A percentile compares a stretch with the other conserved stretches of the same genome.
These are phyloP conservation scores for Blera fallax DNA, from an alignment of 2,888 invertebrate species.

Conservation along the genomic window DNA sequence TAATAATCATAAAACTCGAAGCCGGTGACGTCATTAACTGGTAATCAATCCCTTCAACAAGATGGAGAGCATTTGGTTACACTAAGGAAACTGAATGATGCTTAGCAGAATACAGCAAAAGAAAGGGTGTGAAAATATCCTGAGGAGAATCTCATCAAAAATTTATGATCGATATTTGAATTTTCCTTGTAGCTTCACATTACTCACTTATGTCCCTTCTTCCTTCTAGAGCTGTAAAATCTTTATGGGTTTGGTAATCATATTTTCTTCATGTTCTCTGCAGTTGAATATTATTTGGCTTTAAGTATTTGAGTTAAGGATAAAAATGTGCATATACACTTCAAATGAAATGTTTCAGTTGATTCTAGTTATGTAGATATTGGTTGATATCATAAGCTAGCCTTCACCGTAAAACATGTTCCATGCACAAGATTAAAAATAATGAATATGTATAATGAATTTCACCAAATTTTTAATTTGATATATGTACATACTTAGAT, in stretches of 20 bases:
- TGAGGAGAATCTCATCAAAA: constrained; percentile 27
- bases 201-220: not conserved
- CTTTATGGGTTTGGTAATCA: constrained; percentile 15
- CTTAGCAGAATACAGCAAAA: not conserved
- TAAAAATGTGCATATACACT: not conserved
- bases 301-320: not conserved
- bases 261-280: not conserved
- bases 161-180: constrained; percentile 25
- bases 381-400: not conserved
- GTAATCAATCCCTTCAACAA: constrained; percentile 11
- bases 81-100: not conserved
- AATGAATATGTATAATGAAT: no score
- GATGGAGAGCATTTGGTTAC: not conserved
- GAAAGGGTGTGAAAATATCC: constrained; percentile 18
- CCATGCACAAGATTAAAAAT: no score
- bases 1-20: constrained; percentile 1
- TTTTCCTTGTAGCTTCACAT: constrained; percentile 17
- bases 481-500: not conserved
- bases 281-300: constrained; percentile 1
- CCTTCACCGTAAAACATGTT: no score
- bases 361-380: not conserved
- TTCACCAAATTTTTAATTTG: no score
- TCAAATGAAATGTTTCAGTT: not conserved
- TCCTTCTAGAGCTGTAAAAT: constrained; percentile 11
- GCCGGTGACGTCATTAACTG: constrained; percentile 17